phyloP scores from a whole-genome alignment of 92 coral and sea anemone genomes.

The Muricea muricata region DNA sequence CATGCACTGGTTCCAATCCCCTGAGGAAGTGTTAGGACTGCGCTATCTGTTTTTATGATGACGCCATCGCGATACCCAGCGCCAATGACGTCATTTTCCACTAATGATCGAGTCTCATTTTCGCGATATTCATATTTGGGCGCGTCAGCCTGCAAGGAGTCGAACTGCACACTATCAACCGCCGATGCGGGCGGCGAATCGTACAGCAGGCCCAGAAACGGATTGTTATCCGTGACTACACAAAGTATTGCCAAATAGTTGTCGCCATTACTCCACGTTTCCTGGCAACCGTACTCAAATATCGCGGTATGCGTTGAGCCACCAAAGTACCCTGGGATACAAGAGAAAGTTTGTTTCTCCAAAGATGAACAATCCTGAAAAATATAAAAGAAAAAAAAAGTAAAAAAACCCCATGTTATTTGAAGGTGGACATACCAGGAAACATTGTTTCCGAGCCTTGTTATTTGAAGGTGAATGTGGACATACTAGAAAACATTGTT shows the following conservation, averaged over 20 bases:
- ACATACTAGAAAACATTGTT: too few relatives aligned
- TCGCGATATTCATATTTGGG: slow-evolving; percentile 15
- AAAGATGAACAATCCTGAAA: slow-evolving; percentile 73
- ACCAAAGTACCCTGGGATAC: slow-evolving; percentile 84
- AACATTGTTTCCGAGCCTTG: too few relatives aligned
- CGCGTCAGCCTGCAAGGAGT: neutral
- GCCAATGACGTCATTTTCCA: slow-evolving; percentile 50
- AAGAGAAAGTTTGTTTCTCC: slow-evolving; percentile 70
- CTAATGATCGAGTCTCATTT: slow-evolving; percentile 17
- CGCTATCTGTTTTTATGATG: slow-evolving; percentile 83
- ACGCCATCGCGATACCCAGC: slow-evolving; percentile 77
- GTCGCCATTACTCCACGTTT: slow-evolving; percentile 83
- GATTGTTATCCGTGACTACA: slow-evolving; percentile 86
- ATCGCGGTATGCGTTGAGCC: slow-evolving; percentile 79
- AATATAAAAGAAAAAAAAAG: neutral
- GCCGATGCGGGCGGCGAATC: slow-evolving; percentile 72
- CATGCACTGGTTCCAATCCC: slow-evolving; percentile 77
- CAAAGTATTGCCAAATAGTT: slow-evolving; percentile 87
- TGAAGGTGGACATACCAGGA: too few relatives aligned
- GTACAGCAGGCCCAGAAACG: slow-evolving; percentile 82
- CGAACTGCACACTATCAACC: neutral
- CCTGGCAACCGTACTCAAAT: slow-evolving; percentile 94
- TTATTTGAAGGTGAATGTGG: too few relatives aligned
- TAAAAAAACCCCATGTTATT: too few relatives aligned
- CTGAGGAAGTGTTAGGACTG: slow-evolving; percentile 77